Conservation (phyloP, 2,797 vertebrate species). For the Betta splendens region DNA sequence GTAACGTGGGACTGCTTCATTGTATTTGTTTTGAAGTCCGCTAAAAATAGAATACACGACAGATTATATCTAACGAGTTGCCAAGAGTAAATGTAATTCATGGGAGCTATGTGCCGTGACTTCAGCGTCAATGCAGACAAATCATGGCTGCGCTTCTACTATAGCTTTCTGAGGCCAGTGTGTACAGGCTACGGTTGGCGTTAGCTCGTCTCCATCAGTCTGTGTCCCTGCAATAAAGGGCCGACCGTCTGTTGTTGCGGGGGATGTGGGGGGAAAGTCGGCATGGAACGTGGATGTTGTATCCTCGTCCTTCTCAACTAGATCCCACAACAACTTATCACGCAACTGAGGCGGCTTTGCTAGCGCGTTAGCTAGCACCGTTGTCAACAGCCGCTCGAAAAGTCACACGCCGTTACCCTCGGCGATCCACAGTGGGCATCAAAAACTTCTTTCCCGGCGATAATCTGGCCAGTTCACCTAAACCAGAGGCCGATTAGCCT, state of each 20-base stretch:
- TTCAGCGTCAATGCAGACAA: constrained; percentile 34
- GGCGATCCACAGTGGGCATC: neutral
- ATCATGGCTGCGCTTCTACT: constrained; percentile 26
- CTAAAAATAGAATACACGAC: no score
- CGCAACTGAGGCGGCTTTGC: constrained; percentile 40
- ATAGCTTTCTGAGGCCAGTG: constrained; percentile 1
- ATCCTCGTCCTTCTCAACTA: neutral
- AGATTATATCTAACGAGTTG: no score
- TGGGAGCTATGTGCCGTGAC: no score
- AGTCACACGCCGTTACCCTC: neutral
- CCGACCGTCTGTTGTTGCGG: no score
- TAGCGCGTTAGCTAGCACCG: constrained; percentile 41
- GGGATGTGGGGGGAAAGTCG: no score
- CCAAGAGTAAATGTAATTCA: no score
- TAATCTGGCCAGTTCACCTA: accelerated
- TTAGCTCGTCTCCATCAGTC: neutral
- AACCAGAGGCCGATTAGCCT: neutral
- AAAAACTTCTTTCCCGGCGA: neutral
- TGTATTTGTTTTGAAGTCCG: neutral
- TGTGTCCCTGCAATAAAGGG: no score
- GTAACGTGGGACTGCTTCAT: neutral
- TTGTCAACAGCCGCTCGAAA: constrained; percentile 2
- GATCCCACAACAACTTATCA: constrained; percentile 42
- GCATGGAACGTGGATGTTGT: neutral
- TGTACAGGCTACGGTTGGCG: neutral